A percentile compares a stretch with the other conserved stretches of the same genome.
Conservation (phyloP, 1,140 invertebrate species). For the Lethrus apterus region DNA sequence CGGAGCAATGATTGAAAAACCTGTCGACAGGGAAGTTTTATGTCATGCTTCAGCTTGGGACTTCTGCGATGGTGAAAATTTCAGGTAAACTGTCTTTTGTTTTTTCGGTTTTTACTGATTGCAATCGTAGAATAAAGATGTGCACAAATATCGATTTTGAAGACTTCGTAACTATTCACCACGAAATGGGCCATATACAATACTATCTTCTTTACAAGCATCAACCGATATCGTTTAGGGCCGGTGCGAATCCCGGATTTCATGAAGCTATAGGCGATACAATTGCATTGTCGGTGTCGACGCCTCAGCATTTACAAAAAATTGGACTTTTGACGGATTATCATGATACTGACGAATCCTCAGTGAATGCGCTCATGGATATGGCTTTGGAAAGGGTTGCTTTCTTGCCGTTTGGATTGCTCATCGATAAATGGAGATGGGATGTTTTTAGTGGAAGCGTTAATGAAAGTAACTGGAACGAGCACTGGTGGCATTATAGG, state of each 20-base stretch:
- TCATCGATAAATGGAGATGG: slow-evolving; percentile 50
- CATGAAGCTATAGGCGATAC: slow-evolving; percentile 68
- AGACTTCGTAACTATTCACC: slow-evolving; percentile 65
- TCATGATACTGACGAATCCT: slow-evolving; percentile 41
- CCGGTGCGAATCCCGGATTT: slow-evolving; percentile 69
- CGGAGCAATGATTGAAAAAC: slow-evolving; percentile 49
- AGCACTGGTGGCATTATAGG: slow-evolving; percentile 50
- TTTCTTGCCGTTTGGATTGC: slow-evolving; percentile 50
- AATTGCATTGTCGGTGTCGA: slow-evolving; percentile 54
- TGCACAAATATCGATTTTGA: slow-evolving; percentile 61
- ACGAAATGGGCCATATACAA: slow-evolving; percentile 72
- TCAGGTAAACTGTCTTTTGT: slow-evolving; percentile 41
- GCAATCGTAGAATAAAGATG: slow-evolving; percentile 62
- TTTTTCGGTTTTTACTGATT: not conserved
- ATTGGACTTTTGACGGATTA: slow-evolving; percentile 47
- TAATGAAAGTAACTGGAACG: slow-evolving; percentile 45
- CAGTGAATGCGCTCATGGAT: slow-evolving; percentile 55
- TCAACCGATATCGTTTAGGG: slow-evolving; percentile 55
- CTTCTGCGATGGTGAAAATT: slow-evolving; percentile 61
- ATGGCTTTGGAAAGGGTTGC: slow-evolving; percentile 57
- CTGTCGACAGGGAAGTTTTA: slow-evolving; percentile 55
- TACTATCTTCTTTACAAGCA: slow-evolving; percentile 66
- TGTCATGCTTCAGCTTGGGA: slow-evolving; percentile 79
- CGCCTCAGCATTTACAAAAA: slow-evolving; percentile 49
- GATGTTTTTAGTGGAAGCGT: slow-evolving; percentile 51